These are phyloP conservation scores for Trachymyrmex cornetzi DNA, from an alignment of 1,140 invertebrate genomes.

Conservation along the genomic window DNA sequence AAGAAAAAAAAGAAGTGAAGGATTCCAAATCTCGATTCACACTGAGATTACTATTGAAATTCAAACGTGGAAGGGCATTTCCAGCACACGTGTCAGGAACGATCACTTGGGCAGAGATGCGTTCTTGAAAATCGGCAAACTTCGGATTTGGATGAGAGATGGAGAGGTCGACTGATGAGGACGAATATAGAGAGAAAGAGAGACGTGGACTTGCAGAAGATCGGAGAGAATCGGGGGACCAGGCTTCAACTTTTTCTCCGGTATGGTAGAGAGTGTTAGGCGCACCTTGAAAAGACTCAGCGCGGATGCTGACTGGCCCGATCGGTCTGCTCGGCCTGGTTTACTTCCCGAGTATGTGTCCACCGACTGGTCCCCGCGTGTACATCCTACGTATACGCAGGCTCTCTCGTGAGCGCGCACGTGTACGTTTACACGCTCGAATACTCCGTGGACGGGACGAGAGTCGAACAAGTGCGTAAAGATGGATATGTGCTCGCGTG, in stretches of 20 bases:
- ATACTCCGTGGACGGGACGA: constrained; percentile 27
- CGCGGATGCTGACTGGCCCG: constrained; percentile 84
- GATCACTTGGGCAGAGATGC: constrained; percentile 53
- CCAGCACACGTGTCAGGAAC: constrained; percentile 48
- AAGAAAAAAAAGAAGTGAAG: constrained; percentile 36
- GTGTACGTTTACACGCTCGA: constrained; percentile 18
- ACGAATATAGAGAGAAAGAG: background rate
- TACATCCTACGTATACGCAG: constrained; percentile 55
- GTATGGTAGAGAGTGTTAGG: constrained; percentile 84
- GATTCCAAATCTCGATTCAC: background rate
- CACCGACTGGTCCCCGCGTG: constrained; percentile 65
- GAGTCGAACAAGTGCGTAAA: constrained; percentile 78
- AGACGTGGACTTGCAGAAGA: background rate
- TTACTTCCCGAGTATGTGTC: constrained; percentile 81
- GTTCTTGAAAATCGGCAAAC: constrained; percentile 63
- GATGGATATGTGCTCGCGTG: constrained; percentile 65
- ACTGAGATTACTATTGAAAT: constrained; percentile 55
- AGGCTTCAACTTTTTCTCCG: constrained; percentile 77
- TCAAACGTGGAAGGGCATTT: constrained; percentile 31
- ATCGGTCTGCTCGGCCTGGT: constrained; percentile 85
- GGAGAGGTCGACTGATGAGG: constrained; percentile 47
- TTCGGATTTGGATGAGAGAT: background rate
- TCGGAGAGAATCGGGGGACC: constrained; percentile 22
- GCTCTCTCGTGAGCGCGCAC: constrained; percentile 28
- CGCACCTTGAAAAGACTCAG: constrained; percentile 76